A percentile compares a stretch with the other conserved stretches of the same genome.
Evolutionary conservation across 2,797 vertebrate species (phyloP).

Genomic region (Melanotaenia parkinsoni): DNA sequence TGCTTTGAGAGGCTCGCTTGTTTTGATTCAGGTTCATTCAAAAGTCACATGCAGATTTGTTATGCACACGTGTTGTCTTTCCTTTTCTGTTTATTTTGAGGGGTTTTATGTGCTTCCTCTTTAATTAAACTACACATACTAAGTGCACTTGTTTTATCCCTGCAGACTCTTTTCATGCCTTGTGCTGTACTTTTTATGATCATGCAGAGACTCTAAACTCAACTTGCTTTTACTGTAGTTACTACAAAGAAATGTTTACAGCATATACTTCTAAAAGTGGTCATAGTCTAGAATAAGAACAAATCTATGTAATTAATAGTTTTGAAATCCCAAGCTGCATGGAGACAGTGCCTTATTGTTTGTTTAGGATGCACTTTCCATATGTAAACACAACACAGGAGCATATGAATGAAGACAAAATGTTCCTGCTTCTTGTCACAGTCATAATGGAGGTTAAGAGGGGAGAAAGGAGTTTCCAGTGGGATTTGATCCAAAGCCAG

Average conservation of each 20-base stretch:
- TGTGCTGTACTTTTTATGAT: conserved; percentile 16
- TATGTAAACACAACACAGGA: conserved; percentile 14
- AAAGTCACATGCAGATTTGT: conserved; percentile 3
- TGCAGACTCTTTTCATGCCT: conserved; percentile 24
- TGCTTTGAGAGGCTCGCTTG: conserved; percentile 6
- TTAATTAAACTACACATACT: conserved; percentile 25
- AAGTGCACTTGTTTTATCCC: conserved; percentile 21
- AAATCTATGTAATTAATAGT: not conserved
- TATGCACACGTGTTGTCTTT: not conserved
- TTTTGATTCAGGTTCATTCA: conserved; percentile 11
- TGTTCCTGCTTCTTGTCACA: conserved; percentile 30
- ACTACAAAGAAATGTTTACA: not conserved
- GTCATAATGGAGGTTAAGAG: conserved; percentile 28
- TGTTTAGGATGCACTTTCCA: conserved; percentile 26
- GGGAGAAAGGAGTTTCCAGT: conserved; percentile 49
- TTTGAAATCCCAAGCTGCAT: not conserved
- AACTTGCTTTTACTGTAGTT: not conserved
- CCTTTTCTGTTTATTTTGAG: conserved; percentile 8
- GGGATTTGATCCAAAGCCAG: conserved; percentile 38
- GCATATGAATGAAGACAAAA: not conserved
- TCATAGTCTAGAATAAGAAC: not conserved
- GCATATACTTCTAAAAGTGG: not conserved
- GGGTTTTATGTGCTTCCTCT: conserved; percentile 1
- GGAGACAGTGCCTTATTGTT: conserved; percentile 14
- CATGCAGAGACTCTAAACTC: conserved; percentile 3